Conservation (phyloP, 2,888 invertebrate genomes). For the Prenolepis imparis region DNA sequence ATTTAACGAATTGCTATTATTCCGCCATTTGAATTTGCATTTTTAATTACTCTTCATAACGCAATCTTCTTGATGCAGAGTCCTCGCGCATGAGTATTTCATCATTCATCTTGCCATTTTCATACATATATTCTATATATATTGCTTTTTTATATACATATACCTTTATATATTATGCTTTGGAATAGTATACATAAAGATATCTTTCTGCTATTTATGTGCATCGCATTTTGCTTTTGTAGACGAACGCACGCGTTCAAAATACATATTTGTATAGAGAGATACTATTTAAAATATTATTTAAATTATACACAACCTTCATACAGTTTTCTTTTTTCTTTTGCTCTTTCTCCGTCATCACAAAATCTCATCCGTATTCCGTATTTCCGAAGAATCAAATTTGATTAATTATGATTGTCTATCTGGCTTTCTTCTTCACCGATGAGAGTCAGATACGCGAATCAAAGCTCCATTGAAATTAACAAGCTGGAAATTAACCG, state of each 20-base stretch:
- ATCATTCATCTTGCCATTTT: conserved; percentile 37
- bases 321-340: neutral
- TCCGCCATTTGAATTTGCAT: conserved; percentile 27
- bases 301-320: conserved; percentile 11
- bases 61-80: conserved; percentile 29
- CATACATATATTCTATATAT: neutral
- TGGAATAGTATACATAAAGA: neutral
- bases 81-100: neutral
- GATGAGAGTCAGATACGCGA: conserved; percentile 16
- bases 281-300: neutral
- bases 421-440: conserved; percentile 6
- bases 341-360: neutral
- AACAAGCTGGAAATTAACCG: too few species aligned
- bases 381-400: neutral
- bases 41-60: conserved; percentile 46
- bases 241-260: neutral
- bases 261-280: conserved; percentile 7
- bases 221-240: conserved; percentile 8
- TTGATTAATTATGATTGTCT: neutral
- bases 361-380: neutral
- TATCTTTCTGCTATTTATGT: conserved; percentile 13
- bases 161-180: conserved; percentile 12
- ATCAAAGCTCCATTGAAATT: conserved; percentile 14
- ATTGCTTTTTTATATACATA: too few species aligned
- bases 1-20: conserved; percentile 27